Conservation (phyloP, 2,113 vertebrate species). For the Sylvilagus bachmani region DNA sequence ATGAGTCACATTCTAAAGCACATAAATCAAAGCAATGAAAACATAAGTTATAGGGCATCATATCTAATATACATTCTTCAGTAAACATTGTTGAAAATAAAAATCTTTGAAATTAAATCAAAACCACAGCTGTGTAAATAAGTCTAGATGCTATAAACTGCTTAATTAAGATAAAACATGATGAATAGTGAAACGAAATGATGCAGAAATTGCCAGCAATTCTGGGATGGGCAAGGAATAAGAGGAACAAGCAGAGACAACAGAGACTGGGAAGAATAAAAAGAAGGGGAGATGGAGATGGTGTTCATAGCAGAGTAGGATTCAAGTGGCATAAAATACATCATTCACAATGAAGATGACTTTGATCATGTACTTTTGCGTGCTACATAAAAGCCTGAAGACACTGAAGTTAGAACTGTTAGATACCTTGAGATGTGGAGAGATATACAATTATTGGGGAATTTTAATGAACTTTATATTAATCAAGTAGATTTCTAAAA, state of each 20-base stretch:
- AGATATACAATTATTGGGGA: background rate
- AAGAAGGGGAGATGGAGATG: background rate
- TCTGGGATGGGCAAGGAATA: background rate
- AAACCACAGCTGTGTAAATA: background rate
- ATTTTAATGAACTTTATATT: background rate
- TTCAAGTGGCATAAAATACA: background rate
- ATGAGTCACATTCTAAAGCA: background rate
- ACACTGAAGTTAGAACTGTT: background rate
- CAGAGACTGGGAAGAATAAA: background rate
- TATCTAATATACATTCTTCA: background rate
- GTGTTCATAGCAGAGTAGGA: background rate
- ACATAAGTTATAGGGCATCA: background rate
- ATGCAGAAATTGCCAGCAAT: background rate
- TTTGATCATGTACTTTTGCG: background rate
- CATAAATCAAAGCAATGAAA: constrained; percentile 28
- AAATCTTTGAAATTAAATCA: background rate
- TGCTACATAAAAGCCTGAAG: background rate
- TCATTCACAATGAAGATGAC: background rate
- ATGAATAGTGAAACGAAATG: background rate
- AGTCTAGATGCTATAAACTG: background rate
- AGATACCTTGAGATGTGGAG: background rate
- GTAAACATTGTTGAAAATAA: background rate
- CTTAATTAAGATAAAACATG: background rate
- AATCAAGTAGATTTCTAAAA: background rate
- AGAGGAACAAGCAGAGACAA: background rate